Evolutionary conservation across 2,888 invertebrate species (phyloP), one percentile per base, ranked within the genome.

Genomic region (Thymelicus sylvestris): DNA sequence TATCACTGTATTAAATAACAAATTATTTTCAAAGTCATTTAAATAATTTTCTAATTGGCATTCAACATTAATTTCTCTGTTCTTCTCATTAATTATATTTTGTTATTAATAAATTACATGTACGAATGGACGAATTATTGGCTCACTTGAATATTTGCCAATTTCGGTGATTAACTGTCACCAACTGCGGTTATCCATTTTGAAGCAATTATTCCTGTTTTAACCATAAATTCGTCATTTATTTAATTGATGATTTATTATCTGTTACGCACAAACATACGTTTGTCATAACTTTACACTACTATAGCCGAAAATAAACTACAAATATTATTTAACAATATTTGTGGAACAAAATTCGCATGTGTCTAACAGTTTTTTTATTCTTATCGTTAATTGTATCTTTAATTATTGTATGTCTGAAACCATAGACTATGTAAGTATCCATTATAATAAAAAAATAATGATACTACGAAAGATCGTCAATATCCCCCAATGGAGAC

Each of bases 61-160:
- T 57, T 15, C 47, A 63, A 39, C 19, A 8, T 57, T 52, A 44
- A 59, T 57, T 8, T 19, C 47, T 15, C 48, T 57, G 15, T 50
- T 19, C 10, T 0, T 62, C 63, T 69, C 2, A 69, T 64, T 69
- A 69, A 64, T 64, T 59, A 64, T 24, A 50, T 59, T 69, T 64
- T 64, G 59, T 59, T 48, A 69, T 69, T 59, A 50, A 69, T 69
- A 39, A 69, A 63, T 63, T 38, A 55, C 63, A n/a, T 64, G 15
- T 41, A 52, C 62, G 61, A 60, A n/a, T 64, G 15, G 24, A 52
- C 62, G 61, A 60, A 64, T 41, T 41, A 67, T 62, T 39, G 69
- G 38, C 48, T 69, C 41, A 57, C 59, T 69, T 64, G 69, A 69
- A 59, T 48, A 69, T 64, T 69, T 69, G 69, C 69, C 69, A 69